A percentile compares a stretch with the other conserved stretches of the same genome.
phyloP scores from a whole-genome alignment of 2,888 invertebrate genomes.

The Eupeodes luniger region DNA sequence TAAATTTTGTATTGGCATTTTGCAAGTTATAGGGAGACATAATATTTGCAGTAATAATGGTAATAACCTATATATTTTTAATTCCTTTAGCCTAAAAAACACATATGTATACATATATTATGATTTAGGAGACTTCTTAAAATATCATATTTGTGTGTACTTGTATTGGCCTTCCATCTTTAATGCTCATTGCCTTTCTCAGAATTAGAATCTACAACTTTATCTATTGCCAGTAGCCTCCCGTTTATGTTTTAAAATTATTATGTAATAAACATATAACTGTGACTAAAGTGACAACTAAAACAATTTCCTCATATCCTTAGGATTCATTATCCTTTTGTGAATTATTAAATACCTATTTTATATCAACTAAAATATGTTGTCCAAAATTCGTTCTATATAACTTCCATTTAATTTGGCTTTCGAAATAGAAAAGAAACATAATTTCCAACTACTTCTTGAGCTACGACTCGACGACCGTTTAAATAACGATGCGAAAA shows the following conservation, averaged over 20 bases:
- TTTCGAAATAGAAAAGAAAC: slow-evolving; percentile 25
- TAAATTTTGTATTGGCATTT: too few relatives aligned
- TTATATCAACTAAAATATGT: slow-evolving; percentile 41
- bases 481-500: slow-evolving; percentile 69
- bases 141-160: too few relatives aligned
- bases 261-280: neutral
- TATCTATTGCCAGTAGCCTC: neutral
- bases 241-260: neutral
- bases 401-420: slow-evolving; percentile 65
- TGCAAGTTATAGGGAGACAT: too few relatives aligned
- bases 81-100: too few relatives aligned
- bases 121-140: too few relatives aligned
- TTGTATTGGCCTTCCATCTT: too few relatives aligned
- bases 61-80: too few relatives aligned
- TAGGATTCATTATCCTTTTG: neutral
- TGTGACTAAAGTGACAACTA: neutral
- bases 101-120: too few relatives aligned
- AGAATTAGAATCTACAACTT: neutral
- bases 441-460: slow-evolving; percentile 44
- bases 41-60: too few relatives aligned
- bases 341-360: neutral
- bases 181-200: too few relatives aligned
- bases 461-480: neutral
- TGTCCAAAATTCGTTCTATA: slow-evolving; percentile 45
- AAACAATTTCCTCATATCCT: neutral